phyloP scores from a whole-genome alignment of 2,888 invertebrate genomes.

The Sarcophaga variegata region DNA sequence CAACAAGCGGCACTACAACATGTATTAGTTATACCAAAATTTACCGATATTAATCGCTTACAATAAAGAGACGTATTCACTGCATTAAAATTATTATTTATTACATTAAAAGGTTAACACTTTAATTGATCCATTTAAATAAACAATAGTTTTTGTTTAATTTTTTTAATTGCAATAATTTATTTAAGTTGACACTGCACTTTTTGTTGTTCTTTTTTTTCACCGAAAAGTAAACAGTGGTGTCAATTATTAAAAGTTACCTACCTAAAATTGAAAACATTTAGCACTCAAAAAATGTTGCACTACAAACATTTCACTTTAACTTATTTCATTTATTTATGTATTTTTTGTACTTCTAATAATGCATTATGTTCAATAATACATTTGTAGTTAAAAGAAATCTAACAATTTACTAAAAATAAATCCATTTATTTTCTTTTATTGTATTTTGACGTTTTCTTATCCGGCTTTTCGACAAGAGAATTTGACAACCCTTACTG shows the following conservation, averaged over 20 bases:
- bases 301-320: slow-evolving; percentile 36
- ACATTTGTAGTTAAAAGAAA: too few relatives aligned
- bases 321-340: too few relatives aligned
- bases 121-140: slow-evolving; percentile 29
- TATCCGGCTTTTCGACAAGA: background rate
- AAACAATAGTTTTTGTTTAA: slow-evolving; percentile 34
- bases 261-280: background rate
- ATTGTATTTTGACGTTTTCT: background rate
- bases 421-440: background rate
- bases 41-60: background rate
- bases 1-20: slow-evolving; percentile 40
- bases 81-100: background rate
- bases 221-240: background rate
- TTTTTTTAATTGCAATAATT: slow-evolving; percentile 43
- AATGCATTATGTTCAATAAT: too few relatives aligned
- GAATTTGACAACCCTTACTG: background rate
- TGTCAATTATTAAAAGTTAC: background rate
- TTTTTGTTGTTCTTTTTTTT: slow-evolving; percentile 45
- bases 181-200: slow-evolving; percentile 59
- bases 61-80: background rate
- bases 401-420: too few relatives aligned
- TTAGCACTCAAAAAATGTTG: too few relatives aligned
- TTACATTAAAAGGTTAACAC: background rate
- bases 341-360: too few relatives aligned
- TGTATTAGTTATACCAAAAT: slow-evolving; percentile 4